Evolutionary conservation across 2,113 vertebrate genomes (phyloP).

Genomic region (Pomatostomus ruficeps): DNA sequence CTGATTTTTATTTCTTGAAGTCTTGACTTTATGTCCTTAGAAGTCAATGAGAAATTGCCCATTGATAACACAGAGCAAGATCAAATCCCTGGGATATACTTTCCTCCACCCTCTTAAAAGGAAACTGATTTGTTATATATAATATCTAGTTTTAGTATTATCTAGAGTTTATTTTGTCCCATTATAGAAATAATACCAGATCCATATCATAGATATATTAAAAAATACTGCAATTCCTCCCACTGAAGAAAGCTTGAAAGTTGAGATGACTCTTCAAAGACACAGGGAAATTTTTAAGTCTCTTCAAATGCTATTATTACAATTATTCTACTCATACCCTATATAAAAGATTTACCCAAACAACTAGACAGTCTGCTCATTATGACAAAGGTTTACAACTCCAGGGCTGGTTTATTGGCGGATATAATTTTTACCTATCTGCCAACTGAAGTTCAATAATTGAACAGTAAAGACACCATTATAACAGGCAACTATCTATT

Average conservation of each 20-base stretch:
- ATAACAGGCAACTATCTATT: background rate
- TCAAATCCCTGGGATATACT: background rate
- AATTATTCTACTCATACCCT: background rate
- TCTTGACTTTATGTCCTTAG: background rate
- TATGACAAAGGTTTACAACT: conserved; percentile 12
- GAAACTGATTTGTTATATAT: background rate
- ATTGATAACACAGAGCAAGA: background rate
- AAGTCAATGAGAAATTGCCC: background rate
- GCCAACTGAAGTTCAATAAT: background rate
- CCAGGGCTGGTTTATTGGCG: conserved; percentile 15
- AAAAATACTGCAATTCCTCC: background rate
- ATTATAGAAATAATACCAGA: background rate
- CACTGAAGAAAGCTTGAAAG: background rate
- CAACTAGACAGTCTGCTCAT: conserved; percentile 7
- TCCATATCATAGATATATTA: background rate
- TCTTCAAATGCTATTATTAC: background rate
- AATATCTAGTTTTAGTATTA: background rate
- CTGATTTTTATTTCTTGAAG: background rate
- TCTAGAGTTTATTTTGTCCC: background rate
- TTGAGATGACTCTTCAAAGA: background rate
- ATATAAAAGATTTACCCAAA: background rate
- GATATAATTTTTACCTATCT: background rate
- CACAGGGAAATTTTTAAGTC: background rate
- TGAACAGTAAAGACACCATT: background rate
- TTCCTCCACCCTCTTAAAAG: background rate